phyloP scores from a whole-genome alignment of 2,888 invertebrate genomes.

The Iselma pallidipennis region DNA sequence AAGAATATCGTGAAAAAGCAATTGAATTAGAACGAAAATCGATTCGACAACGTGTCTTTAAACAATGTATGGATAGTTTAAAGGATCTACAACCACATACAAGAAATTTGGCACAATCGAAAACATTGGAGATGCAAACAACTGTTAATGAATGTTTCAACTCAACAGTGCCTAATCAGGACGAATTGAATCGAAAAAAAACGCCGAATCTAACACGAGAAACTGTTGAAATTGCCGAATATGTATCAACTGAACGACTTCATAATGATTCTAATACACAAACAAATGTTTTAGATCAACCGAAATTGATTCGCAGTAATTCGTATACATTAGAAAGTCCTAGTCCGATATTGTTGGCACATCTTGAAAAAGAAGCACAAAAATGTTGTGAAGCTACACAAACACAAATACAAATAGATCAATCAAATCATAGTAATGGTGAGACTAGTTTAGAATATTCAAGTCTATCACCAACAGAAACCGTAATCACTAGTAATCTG shows the following conservation, averaged over 20 bases:
- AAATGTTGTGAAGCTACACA: constrained; percentile 13
- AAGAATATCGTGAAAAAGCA: constrained; percentile 68
- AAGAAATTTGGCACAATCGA: constrained; percentile 21
- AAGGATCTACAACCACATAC: constrained; percentile 27
- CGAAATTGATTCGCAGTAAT: constrained; percentile 67
- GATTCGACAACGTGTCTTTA: constrained; percentile 54
- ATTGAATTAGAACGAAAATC: constrained; percentile 66
- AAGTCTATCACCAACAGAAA: constrained; percentile 25
- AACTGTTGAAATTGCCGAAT: constrained; percentile 45
- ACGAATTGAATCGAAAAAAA: constrained; percentile 10
- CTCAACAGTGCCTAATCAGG: constrained; percentile 5
- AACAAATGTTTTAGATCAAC: constrained; percentile 36
- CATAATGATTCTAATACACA: constrained; percentile 12
- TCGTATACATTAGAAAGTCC: constrained; percentile 80
- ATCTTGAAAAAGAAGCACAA: constrained; percentile 57
- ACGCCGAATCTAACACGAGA: constrained; percentile 40
- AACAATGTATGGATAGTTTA: constrained; percentile 41
- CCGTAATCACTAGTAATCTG: constrained; percentile 7
- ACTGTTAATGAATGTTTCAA: constrained; percentile 18
- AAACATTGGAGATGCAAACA: constrained; percentile 28
- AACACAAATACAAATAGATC: no score
- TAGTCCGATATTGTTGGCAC: constrained; percentile 73
- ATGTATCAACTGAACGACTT: constrained; percentile 34
- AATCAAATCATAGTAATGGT: background rate
- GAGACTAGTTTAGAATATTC: constrained; percentile 30